Base-by-base conservation (phyloP, 2,797 vertebrate genomes). In the Mycteria americana region DNA sequence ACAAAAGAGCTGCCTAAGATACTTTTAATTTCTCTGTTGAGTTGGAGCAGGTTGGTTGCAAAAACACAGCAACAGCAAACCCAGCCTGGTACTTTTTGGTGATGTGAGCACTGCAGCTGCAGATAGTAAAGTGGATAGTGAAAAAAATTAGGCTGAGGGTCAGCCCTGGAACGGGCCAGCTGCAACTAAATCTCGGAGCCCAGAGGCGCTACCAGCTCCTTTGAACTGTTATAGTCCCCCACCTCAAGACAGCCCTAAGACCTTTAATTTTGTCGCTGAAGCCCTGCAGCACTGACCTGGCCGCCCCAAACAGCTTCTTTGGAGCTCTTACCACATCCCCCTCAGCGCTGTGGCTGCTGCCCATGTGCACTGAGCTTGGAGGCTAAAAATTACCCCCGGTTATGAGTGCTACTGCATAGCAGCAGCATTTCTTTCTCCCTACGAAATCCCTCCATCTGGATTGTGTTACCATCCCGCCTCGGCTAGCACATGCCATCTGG, bases 371-470 rank as follows among this genome's bases (percentile, higher is more conserved):
- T 6, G 43, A 85, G 57, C 37, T 35, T 45, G 35, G 9, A 69
- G 46, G 28, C 43, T 95, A 94, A 97, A 95, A 96, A 95, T 94
- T 92, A 93, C 28, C 15, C 21, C 18, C 39, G 2, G 23, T 51
- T 80, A 73, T 10, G 10, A 91, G 76, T 76, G 54, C 22, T 95
- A 16, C 11, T 0, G 2, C 62, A 86, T 45, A 88, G 62, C 85
- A 63, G 35, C 23, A 91, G 12, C 18, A 75, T 94, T 94, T 86
- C 31, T 88, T 92, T 73, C 83, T 84, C 65, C 8, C 6, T 73
- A 11, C 6, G 9, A 91, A 96, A 78, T 84, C 91, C n/a, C 25
- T 41, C 59, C 0, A 0, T 41, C 31, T 33, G 73, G 89, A 18
- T 84, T 84, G n/a, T 57, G 63, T 96, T 97, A 75, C 94, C 4